phyloP scores from a whole-genome alignment of 2,113 vertebrate species.

The Gavia stellata region DNA sequence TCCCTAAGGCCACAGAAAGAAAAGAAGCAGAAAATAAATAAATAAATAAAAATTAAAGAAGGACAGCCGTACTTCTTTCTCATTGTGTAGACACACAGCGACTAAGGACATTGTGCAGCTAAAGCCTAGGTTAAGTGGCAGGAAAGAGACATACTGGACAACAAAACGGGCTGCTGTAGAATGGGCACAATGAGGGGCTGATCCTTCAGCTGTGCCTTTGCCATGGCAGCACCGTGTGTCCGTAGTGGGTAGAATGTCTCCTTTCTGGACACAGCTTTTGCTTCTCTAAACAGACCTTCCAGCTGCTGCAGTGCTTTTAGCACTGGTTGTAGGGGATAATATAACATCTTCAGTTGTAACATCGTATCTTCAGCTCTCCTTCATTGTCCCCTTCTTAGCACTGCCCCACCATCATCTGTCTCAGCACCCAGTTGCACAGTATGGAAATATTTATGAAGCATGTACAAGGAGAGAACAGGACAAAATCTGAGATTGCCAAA shows the following conservation, averaged over 20 bases:
- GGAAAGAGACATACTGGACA: background rate
- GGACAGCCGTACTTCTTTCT: background rate
- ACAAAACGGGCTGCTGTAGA: background rate
- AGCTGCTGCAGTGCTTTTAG: background rate
- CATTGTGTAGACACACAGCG: background rate
- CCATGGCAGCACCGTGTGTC: background rate
- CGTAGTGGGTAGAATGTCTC: background rate
- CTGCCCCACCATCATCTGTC: background rate
- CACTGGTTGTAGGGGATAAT: background rate
- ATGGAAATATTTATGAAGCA: background rate
- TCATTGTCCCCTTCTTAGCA: background rate
- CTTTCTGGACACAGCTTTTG: background rate
- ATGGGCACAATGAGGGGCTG: background rate
- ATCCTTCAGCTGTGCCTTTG: background rate
- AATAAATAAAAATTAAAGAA: background rate
- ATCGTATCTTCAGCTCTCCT: background rate
- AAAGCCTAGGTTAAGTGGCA: background rate
- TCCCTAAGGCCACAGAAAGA: conserved; percentile 77
- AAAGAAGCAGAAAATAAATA: background rate
- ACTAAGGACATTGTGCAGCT: background rate
- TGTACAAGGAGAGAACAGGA: background rate
- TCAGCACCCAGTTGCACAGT: background rate
- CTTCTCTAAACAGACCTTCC: background rate
- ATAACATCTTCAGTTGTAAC: background rate
- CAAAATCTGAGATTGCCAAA: background rate